Base-by-base conservation (phyloP, 2,888 invertebrate species). In the Eilema griseolum region DNA sequence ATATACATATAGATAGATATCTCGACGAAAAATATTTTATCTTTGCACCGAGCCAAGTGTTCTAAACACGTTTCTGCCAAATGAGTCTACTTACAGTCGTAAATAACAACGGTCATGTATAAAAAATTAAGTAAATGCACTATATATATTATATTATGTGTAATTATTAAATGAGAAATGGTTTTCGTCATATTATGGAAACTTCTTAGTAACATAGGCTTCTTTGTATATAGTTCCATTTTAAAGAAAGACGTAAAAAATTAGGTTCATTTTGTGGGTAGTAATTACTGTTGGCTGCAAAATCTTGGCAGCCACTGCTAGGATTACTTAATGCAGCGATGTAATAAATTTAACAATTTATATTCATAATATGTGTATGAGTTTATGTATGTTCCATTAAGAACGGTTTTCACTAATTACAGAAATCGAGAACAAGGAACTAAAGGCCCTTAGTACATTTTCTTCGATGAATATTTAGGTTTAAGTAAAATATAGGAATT, bases 11-110 rank as follows among this genome's bases (percentile, higher is more conserved):
- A 73, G 61, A 62, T 79, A 31, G 7, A 56, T 65, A 65, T 56
- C 72, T 75, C 66, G 71, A 41, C 74, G 69, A 80, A 77, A 76
- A 73, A 83, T 83, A 77, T 80, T 80, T 71, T 80, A 77, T 81
- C 70, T 76, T 80, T 72, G 80, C 72, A 75, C 80, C 80, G 71
- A 80, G 77, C 82, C 78, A 83, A 82, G 74, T 67, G 74, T 74
- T 74, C 60, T 61, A 59, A 73, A 77, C 76, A 75, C 81, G 79
- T 72, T 77, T 79, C 83, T 86, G 84, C 86, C 85, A 87, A 87
- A 82, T 74, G n/a, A n/a, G 71, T 68, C 41, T 52, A n/a, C 10
- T 52, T 52, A 46, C 12, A 52, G 52, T 52, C 52, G 52, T 52
- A n/a, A 52, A 52, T n/a, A 52, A n/a, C 10, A 52, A 52, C 20